Evolutionary conservation across 53 echinoderm and acorn worm species (phyloP).

Genomic region (Hippasteria phrygiana): DNA sequence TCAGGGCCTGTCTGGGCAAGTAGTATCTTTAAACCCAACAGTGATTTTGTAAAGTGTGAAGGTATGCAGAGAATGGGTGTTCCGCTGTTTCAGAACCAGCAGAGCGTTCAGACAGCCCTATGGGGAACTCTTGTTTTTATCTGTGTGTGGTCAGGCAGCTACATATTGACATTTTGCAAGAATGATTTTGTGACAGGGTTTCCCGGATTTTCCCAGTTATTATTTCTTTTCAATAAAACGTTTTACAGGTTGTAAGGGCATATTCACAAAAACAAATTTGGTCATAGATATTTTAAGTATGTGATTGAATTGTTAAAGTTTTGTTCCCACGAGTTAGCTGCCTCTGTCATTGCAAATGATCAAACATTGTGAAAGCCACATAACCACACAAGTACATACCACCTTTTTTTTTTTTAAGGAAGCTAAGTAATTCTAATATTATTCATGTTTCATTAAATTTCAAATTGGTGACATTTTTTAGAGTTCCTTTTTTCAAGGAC

Average conservation of each 20-base stretch:
- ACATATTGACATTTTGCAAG: not conserved
- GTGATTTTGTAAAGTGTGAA: too few species aligned
- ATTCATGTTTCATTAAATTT: too few species aligned
- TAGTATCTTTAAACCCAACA: too few species aligned
- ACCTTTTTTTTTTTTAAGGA: too few species aligned
- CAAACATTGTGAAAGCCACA: too few species aligned
- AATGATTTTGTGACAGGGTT: not conserved
- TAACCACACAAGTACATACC: too few species aligned
- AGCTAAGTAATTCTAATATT: too few species aligned
- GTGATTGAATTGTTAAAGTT: not conserved
- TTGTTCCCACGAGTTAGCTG: conserved; percentile 15
- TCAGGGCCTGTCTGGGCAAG: too few species aligned
- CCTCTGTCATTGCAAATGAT: too few species aligned
- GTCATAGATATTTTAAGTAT: not conserved
- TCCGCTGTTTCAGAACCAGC: not conserved
- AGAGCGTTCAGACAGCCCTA: not conserved
- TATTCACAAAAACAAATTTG: not conserved
- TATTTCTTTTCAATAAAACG: not conserved
- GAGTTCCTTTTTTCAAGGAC: too few species aligned
- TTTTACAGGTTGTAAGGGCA: not conserved
- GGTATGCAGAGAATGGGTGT: conserved; percentile 13
- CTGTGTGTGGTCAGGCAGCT: not conserved
- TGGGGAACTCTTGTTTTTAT: not conserved
- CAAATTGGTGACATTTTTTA: too few species aligned
- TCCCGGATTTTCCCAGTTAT: not conserved